A percentile compares a stretch with the other conserved stretches of the same genome.
phyloP scores from a whole-genome alignment of 2,888 invertebrate species.

The Theristus sp. region DNA sequence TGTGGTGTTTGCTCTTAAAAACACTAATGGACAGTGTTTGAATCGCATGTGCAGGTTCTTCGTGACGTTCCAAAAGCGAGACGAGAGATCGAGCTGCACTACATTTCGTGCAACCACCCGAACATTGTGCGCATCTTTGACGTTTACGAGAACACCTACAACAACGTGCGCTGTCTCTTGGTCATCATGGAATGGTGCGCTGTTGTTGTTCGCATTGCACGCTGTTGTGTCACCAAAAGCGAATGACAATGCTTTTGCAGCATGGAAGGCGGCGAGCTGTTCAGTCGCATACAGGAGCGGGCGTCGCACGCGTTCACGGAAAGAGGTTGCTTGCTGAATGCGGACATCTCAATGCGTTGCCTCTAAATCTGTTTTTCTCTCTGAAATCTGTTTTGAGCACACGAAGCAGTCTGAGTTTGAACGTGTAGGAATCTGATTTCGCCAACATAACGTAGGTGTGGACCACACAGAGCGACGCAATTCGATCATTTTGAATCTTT shows the following conservation, averaged over 20 bases:
- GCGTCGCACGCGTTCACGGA: slow-evolving; percentile 89
- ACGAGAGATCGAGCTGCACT: slow-evolving; percentile 84
- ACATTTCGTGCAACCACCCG: slow-evolving; percentile 69
- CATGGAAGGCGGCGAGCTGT: slow-evolving; percentile 95
- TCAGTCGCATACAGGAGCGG: slow-evolving; percentile 84
- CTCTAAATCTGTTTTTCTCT: slow-evolving; percentile 6
- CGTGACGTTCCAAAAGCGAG: slow-evolving; percentile 78
- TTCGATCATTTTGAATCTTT: neutral
- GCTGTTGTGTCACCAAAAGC: too few relatives aligned
- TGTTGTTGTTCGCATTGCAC: too few relatives aligned
- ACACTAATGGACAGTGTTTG: neutral
- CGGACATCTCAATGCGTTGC: too few relatives aligned
- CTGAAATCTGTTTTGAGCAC: too few relatives aligned
- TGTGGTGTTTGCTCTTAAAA: neutral
- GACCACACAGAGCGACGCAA: too few relatives aligned
- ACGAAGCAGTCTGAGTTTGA: too few relatives aligned
- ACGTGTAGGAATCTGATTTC: neutral
- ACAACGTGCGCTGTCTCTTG: slow-evolving; percentile 68
- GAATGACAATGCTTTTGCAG: too few relatives aligned
- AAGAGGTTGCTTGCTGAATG: slow-evolving; percentile 52
- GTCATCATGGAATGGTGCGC: slow-evolving; percentile 94
- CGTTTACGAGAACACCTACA: slow-evolving; percentile 90
- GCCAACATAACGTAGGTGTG: too few relatives aligned
- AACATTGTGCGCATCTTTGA: slow-evolving; percentile 81
- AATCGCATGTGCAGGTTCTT: slow-evolving; percentile 51